Evolutionary conservation across 2,797 vertebrate species (phyloP).

Genomic region (Megalops cyprinoides): DNA sequence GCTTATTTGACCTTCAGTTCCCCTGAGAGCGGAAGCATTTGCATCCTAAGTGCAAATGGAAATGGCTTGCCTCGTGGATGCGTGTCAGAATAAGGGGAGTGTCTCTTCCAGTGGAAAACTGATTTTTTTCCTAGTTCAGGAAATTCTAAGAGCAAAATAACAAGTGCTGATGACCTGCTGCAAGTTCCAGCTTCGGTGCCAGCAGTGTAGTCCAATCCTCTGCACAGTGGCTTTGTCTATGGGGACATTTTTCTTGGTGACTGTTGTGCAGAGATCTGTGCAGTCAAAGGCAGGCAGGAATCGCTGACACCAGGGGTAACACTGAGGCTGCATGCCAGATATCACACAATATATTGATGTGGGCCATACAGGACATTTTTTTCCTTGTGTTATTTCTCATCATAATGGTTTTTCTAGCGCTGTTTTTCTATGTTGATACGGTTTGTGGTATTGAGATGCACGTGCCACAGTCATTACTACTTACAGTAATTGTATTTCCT

Average conservation of each 20-base stretch:
- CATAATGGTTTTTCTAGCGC: too few relatives aligned
- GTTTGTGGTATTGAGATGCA: background rate
- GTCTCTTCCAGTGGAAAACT: background rate
- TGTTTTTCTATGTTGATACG: slow-evolving; percentile 2
- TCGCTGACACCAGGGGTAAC: background rate
- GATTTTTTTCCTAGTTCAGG: background rate
- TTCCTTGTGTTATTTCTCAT: too few relatives aligned
- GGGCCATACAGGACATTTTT: too few relatives aligned
- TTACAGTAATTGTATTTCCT: background rate
- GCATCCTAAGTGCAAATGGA: background rate
- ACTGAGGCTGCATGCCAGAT: background rate
- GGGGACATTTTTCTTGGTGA: background rate
- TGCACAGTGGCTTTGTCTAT: background rate
- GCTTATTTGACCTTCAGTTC: background rate
- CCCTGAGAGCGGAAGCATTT: background rate
- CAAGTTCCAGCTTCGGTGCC: background rate
- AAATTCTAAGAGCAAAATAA: background rate
- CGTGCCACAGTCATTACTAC: background rate
- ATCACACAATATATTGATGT: too few relatives aligned
- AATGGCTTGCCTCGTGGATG: background rate
- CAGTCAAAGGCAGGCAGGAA: too few relatives aligned
- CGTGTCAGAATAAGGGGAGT: slow-evolving; percentile 7
- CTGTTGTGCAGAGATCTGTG: background rate
- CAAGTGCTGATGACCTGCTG: background rate
- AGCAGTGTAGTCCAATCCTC: background rate